Evolutionary conservation across 2,888 invertebrate species (phyloP), one percentile per base, ranked within the genome.

Genomic region (Paralinhomoeus sp.): DNA sequence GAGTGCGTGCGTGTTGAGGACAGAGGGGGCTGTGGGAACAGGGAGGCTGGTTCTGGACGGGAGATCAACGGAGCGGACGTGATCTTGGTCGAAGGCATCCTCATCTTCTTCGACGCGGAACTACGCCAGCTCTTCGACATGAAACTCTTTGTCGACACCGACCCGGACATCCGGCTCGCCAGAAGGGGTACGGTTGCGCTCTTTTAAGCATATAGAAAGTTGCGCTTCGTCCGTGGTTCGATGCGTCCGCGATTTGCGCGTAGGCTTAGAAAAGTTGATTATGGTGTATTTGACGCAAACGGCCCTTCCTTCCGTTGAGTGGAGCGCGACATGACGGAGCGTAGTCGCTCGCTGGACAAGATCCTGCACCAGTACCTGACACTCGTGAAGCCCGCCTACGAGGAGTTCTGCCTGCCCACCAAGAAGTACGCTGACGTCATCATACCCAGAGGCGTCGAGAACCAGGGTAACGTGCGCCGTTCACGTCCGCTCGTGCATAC

Each of bases 401-500:
- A 99, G 64, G 58, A 61, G 54, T 61, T 74, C 47, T 55, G 55
- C 46, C 58, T 75, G 42, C 72, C 87, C 80, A 97, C 97, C 1
- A 97, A 97, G 69, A 93, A 97, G 65, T 93, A 91, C 70, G 93
- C 93, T 44, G 97, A 99, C 70, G 87, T 99, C 42, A 93, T 99
- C 59, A 93, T 97, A 64, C 97, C 97, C 1, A 72, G 93, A 53
- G 97, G 93, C 48, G 91, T 91, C 23, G 97, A 97, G 63, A 99
- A 99, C 64, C 61, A 60, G 47, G 62, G 64, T 64, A n/a, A n/a
- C n/a, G n/a, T n/a, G n/a, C n/a, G n/a, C n/a, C n/a, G n/a, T n/a
- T n/a, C n/a, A n/a, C n/a, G n/a, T n/a, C n/a, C n/a, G n/a, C n/a
- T n/a, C n/a, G n/a, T n/a, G n/a, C n/a, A n/a, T n/a, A n/a, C n/a